Evolutionary conservation across 2,797 vertebrate species (phyloP), one percentile per base, ranked within the genome.

Genomic region (Micrastur ruficollis): DNA sequence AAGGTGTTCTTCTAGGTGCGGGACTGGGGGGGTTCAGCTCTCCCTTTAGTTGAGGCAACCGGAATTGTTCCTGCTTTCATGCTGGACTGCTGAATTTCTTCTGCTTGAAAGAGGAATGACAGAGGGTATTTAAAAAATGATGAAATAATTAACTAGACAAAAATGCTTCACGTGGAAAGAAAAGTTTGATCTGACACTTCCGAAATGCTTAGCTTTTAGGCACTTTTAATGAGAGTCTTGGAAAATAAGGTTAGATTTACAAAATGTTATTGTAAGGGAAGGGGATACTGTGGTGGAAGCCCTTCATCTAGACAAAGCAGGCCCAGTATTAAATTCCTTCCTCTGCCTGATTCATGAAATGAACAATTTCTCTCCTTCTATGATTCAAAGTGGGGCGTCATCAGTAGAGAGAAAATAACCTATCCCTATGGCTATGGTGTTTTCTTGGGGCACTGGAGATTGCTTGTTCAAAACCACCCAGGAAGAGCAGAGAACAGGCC

Each of bases 91-190:
- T 66, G 31, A 42, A 81, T 71, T 86, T 36, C 76, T 74, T 80
- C 26, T 25, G 42, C 59, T 3, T 17, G 12, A 63, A 87, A 63
- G 25, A 59, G 52, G 63, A 90, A 75, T 14, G 20, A 58, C 32
- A 71, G 40, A 12, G 5, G 11, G 3, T 8, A 56, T 66, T 59
- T 62, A 58, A 90, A 32, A 88, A 72, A 29, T 23, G 9, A 34
- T 55, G 32, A 90, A 90, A 81, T 71, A 67, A 81, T 73, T 89
- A 71, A 46, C 52, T 40, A 80, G 34, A 40, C 3, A 82, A 85
- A 91, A 86, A 53, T 32, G 8, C 5, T 75, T 81, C 49, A 52
- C 53, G 12, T 81, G 36, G 40, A 78, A 86, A 79, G 26, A 17
- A 59, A 83, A 59, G n/a, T 61, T 65, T 81, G 46, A 66, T 52